Base-by-base conservation (phyloP, 2,888 invertebrate genomes). In the Anoncus sp. region DNA sequence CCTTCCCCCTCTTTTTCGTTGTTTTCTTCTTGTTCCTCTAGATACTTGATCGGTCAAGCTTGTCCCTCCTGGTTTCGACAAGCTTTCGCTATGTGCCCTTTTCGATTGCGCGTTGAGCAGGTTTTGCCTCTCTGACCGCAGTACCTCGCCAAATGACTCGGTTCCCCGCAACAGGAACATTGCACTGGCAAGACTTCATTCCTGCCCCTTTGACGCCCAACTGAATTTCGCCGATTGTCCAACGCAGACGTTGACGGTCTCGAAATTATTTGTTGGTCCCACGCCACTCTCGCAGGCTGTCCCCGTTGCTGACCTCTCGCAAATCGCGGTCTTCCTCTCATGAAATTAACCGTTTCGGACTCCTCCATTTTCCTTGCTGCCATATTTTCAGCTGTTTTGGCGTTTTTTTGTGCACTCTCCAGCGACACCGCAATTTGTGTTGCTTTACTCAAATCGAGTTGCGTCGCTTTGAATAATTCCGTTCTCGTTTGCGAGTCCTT, bases 161-260 rank as follows among this genome's bases (percentile, higher is more conserved):
- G 43, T 18, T 57, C 62, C 1, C 77, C 77, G 45, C 75, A 77
- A 57, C 77, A 77, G 51, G 47, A 70, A 51, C 75, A 76, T 43
- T 43, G 43, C 16, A 43, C 43, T 1, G 43, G 43, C 31, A 31
- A 31, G 43, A 5, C 43, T 3, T 43, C 43, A 14, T 43, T 43
- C 16, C 43, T 43, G 14, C 43, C 1, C 43, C 4, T 43, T 43
- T 43, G 43, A n/a, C 43, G 43, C 16, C n/a, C 14, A 14, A n/a
- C 16, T 16, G 5, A 14, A 2, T n/a, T 43, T 43, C 43, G 14
- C 43, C 5, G 43, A 43, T 43, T 43, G 14, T 43, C 43, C 43
- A 16, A 43, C 43, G 43, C 16, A 3, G 43, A 43, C 3, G 43
- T 4, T 16, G 10, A 14, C 24, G 40, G 35, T 55, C 43, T 43